Percentiles rank a stretch among this genome's conserved stretches.
These are phyloP conservation scores for Bothrops jararaca DNA, from an alignment of 2,113 vertebrate genomes.

Conservation along the genomic window DNA sequence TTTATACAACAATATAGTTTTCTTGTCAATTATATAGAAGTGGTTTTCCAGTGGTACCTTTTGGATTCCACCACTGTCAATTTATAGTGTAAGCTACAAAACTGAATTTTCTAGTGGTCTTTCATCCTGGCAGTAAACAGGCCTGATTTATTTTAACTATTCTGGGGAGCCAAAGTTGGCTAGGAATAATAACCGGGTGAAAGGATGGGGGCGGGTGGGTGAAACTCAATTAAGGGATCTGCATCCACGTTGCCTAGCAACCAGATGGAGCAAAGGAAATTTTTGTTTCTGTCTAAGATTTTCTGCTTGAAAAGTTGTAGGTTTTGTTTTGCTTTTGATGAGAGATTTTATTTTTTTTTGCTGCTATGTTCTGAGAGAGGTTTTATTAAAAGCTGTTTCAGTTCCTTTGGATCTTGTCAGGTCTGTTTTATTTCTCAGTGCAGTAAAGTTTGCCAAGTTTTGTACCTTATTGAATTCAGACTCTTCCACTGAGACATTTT, in stretches of 20 bases:
- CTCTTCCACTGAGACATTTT: not conserved
- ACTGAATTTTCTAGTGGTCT: not conserved
- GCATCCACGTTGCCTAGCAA: not conserved
- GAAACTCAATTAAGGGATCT: not conserved
- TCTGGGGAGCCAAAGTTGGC: not conserved
- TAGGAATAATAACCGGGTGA: not conserved
- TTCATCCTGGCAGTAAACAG: not conserved
- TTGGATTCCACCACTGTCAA: not conserved
- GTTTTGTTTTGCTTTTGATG: not conserved
- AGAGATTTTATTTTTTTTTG: not conserved
- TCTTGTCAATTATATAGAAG: not conserved
- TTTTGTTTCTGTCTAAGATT: not conserved
- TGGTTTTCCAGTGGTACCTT: not conserved
- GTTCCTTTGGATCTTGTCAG: not conserved
- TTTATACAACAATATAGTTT: not conserved
- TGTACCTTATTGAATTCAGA: not conserved
- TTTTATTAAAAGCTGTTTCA: not conserved
- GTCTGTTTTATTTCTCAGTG: not conserved
- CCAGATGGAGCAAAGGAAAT: not conserved
- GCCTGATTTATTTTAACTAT: not conserved
- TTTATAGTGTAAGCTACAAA: not conserved
- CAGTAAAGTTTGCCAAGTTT: not conserved
- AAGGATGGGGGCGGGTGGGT: not conserved
- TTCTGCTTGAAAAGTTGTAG: not conserved
- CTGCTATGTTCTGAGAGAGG: not conserved